Evolutionary conservation across 2,888 invertebrate genomes (phyloP), one percentile per base, ranked within the genome.

Genomic region (Drosophila formosana): DNA sequence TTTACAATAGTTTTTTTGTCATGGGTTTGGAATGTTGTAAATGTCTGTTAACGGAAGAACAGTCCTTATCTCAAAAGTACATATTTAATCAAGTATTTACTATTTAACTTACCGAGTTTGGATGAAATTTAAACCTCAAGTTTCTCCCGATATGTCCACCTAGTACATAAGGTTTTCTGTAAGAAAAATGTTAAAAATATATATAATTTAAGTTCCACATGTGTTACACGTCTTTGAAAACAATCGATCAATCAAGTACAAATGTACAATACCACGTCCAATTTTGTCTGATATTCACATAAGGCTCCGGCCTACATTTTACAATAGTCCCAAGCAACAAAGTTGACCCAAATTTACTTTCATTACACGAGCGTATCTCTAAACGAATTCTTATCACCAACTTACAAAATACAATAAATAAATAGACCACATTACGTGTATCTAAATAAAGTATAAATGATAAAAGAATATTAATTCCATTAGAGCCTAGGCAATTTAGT

Each of bases 91-190:
- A 23, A 47, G 13, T 34, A 26, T 51, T 4, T 8, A 43, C 18
- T 18, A 18, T 18, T 18, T 49, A 56, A 50, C 77, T 80, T 68
- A 87, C 84, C 80, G 30, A 49, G 39, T 60, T 56, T 52, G 53
- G 32, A 18, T 49, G 13, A 13, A 9, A 28, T 5, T 39, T 58
- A 23, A 13, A 18, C 11, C 18, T 5, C 5, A 18, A 76, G 78
- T 65, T 83, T 83, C 81, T 77, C 64, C 57, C 56, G 56, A 45
- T 73, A 74, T 80, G 82, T 58, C 60, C 23, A 34, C 18, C 18
- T 30, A 28, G 51, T 67, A 69, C 61, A 72, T 69, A 62, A 26
- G 60, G 50, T 55, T 66, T 25, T 84, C 88, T 81, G 75, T 28
- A 87, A 78, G 11, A 49, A 70, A 43, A 11, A 30, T 23, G 55